Conservation (phyloP, 2,113 vertebrate species). For the Heterochromis multidens region DNA sequence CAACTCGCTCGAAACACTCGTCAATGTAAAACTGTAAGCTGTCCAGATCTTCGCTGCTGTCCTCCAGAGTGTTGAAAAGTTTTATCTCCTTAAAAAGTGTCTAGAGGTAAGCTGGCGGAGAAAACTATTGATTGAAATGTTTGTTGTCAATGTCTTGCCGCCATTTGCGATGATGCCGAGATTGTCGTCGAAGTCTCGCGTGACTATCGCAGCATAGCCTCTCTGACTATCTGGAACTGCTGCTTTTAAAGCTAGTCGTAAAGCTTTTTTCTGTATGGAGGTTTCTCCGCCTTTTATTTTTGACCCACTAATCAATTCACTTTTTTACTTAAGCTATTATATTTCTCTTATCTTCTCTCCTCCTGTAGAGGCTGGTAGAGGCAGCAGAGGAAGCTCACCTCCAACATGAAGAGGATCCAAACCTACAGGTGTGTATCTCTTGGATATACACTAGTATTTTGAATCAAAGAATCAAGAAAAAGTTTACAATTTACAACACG, state of each 20-base stretch:
- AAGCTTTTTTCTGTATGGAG: background rate
- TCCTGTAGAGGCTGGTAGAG: constrained; percentile 87
- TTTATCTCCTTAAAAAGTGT: no score
- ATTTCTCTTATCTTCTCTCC: background rate
- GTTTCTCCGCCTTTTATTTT: background rate
- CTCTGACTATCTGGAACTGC: no score
- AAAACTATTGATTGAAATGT: no score
- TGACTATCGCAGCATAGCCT: no score
- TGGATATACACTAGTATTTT: background rate
- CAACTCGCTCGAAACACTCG: no score
- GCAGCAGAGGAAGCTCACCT: constrained; percentile 96
- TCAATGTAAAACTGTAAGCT: no score
- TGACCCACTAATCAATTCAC: background rate
- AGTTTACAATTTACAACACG: background rate
- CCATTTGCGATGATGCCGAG: no score
- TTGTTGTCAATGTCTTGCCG: no score
- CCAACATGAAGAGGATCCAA: constrained; percentile 92
- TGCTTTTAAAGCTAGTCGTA: background rate
- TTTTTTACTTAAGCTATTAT: background rate
- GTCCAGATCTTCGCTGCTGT: no score
- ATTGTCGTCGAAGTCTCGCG: no score
- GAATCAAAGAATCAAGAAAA: background rate
- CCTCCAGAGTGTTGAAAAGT: no score
- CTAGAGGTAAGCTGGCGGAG: no score
- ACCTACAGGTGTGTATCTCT: constrained; percentile 83